Evolutionary conservation across 2,113 vertebrate species (phyloP).

Genomic region (Marmota monax): DNA sequence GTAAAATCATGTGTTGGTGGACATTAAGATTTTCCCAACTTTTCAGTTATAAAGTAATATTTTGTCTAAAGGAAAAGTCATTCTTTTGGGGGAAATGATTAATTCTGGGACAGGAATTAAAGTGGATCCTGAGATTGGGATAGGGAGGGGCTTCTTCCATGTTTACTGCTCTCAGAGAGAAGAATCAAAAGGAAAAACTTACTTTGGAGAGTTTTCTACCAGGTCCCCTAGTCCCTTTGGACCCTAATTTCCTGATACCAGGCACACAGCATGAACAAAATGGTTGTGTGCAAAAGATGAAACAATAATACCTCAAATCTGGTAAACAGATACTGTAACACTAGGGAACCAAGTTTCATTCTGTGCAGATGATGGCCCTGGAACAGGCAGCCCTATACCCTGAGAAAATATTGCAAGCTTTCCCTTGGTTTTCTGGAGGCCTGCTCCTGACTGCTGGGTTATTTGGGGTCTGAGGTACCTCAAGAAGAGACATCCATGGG

Average conservation of each 20-base stretch:
- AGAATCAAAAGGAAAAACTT: not conserved
- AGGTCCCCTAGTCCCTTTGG: not conserved
- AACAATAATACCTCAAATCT: not conserved
- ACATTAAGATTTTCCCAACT: not conserved
- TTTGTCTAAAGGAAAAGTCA: not conserved
- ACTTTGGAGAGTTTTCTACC: not conserved
- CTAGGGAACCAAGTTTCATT: accelerated
- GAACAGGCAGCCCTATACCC: not conserved
- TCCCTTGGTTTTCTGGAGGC: not conserved
- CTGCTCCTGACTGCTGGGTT: not conserved
- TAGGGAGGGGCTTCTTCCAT: not conserved
- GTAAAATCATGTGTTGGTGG: not conserved
- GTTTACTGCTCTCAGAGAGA: not conserved
- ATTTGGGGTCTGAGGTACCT: not conserved
- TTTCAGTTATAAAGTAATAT: not conserved
- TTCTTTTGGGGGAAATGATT: not conserved
- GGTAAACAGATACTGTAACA: not conserved
- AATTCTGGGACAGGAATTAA: not conserved
- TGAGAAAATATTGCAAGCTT: not conserved
- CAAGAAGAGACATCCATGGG: not conserved
- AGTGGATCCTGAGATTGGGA: not conserved
- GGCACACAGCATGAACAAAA: not conserved
- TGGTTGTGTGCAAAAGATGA: not conserved
- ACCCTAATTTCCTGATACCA: not conserved
- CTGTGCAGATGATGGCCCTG: not conserved